phyloP scores from a whole-genome alignment of 2,888 invertebrate genomes.

The Drosophila vallismaia region DNA sequence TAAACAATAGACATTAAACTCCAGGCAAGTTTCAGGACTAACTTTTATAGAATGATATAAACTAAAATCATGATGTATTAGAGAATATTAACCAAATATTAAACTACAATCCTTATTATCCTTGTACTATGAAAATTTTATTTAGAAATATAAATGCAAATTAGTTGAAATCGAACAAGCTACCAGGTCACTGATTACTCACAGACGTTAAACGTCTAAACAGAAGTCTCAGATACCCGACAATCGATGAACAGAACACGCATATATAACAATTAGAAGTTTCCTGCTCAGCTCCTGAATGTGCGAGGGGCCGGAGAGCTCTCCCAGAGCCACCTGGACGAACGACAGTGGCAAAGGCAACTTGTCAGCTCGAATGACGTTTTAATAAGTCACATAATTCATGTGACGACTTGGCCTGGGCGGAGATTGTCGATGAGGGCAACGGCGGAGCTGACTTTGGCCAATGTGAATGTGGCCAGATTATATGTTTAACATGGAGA shows the following conservation, averaged over 20 bases:
- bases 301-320: slow-evolving; percentile 4
- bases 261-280: slow-evolving; percentile 62
- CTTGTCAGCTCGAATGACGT: slow-evolving; percentile 80
- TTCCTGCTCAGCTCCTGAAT: slow-evolving; percentile 48
- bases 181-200: slow-evolving; percentile 58
- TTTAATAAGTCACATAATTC: slow-evolving; percentile 82
- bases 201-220: slow-evolving; percentile 40
- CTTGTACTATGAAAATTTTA: too few species aligned
- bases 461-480: slow-evolving; percentile 52
- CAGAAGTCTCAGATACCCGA: slow-evolving; percentile 24
- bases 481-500: slow-evolving; percentile 46
- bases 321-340: slow-evolving; percentile 13
- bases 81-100: too few species aligned
- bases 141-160: slow-evolving; percentile 50
- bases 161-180: slow-evolving; percentile 43
- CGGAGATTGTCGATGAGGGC: slow-evolving; percentile 19
- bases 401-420: slow-evolving; percentile 53
- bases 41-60: too few species aligned
- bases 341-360: slow-evolving; percentile 63
- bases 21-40: not conserved
- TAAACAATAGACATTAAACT: not conserved
- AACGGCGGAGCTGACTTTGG: slow-evolving; percentile 3
- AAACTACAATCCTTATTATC: too few species aligned
- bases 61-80: too few species aligned
- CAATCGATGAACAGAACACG: slow-evolving; percentile 25